Evolutionary conservation across 2,113 vertebrate genomes (phyloP).

Genomic region (Gallinago media): DNA sequence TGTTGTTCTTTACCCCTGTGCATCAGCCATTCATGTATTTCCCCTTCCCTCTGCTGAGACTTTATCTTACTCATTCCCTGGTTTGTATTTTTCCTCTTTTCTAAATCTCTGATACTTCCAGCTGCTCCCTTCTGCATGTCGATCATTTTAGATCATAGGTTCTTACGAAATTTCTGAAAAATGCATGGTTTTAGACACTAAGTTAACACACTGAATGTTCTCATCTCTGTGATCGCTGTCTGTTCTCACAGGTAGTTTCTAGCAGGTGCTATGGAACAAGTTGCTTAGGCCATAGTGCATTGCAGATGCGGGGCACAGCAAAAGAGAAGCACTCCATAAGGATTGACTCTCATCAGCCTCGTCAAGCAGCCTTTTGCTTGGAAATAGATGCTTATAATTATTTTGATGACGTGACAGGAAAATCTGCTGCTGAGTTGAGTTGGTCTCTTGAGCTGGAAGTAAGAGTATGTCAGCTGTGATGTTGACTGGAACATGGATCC

Average conservation of each 20-base stretch:
- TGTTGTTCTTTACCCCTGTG: neutral
- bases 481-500: neutral
- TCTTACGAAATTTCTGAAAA: neutral
- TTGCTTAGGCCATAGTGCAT: neutral
- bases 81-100: neutral
- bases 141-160: neutral
- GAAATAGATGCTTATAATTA: slow-evolving; percentile 11
- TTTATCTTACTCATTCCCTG: neutral
- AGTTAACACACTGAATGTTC: neutral
- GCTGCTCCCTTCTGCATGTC: neutral
- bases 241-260: neutral
- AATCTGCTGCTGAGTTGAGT: neutral
- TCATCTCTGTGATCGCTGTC: neutral
- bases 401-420: neutral
- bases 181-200: neutral
- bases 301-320: rapidly evolving
- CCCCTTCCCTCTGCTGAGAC: neutral
- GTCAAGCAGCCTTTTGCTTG: neutral
- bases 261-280: neutral
- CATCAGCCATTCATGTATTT: neutral
- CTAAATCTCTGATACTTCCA: neutral
- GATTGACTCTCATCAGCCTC: neutral
- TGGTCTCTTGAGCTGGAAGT: slow-evolving; percentile 19
- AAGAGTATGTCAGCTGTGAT: neutral
- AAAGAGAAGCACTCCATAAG: neutral